Base-by-base conservation (phyloP, 2,797 vertebrate genomes). In the Coccyzus lansbergi region DNA sequence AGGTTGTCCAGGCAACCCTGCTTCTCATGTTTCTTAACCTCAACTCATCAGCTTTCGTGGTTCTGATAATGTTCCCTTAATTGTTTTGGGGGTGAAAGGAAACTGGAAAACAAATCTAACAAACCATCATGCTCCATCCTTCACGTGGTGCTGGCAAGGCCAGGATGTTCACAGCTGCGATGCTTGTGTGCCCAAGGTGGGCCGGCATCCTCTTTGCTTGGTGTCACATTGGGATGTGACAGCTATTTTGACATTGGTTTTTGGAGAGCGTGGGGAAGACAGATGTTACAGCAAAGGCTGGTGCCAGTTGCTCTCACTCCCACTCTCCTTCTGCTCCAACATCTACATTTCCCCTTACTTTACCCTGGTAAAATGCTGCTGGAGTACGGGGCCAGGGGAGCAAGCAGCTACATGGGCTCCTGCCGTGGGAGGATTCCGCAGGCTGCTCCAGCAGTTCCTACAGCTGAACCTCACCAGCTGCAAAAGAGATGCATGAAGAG, bases 151-250 rank as follows among this genome's bases (percentile, higher is more conserved):
- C 19, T 25, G 53, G 42, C 52, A 24, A 38, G 56, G 65, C 33
- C 10, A 13, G 42, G 86, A 13, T 0, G 1, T 17, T 67, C 0
- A 1, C 31, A 9, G 75, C 51, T 1, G 0, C 24, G 56, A 6
- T 33, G 69, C 68, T 86, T 38, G 38, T 38, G 38, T 44, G 42
- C 42, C 44, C 13, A 0, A 1, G 8, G 42, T 40, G 40, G 16
- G 76, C 80, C 72, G 88, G 49, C 4, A 0, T 62, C 53, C 70
- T 21, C 36, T 49, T 26, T 55, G 81, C 81, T 55, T 21, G 0
- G 0, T 40, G 40, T n/a, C 55, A 21, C n/a, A 0, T 4, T 9
- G 79, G 71, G 55, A 11, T 25, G 71, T 21, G 77, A 19, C 56
- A 36, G 29, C 12, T 25, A 2, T 28, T 38, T 2, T 25, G 33